A percentile compares a stretch with the other conserved stretches of the same genome.
phyloP scores from a whole-genome alignment of 2,113 vertebrate genomes.

The Crotalus horridus region DNA sequence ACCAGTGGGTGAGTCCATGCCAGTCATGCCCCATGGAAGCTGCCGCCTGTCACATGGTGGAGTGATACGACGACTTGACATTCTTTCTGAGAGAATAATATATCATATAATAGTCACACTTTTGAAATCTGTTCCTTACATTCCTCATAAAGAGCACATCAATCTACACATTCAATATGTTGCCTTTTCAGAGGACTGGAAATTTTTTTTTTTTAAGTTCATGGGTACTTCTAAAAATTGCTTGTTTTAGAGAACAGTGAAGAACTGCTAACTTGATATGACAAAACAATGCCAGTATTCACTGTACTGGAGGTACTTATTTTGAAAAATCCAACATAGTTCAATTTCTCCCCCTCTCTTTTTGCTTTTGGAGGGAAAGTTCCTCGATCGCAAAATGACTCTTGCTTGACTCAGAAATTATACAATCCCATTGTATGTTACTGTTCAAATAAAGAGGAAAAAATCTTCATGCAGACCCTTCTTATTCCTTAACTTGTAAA shows the following conservation, averaged over 20 bases:
- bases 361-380: not conserved
- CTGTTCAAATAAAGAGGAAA: not conserved
- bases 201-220: no score
- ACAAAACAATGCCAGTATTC: not conserved
- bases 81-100: slow-evolving; percentile 28
- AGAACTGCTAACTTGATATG: not conserved
- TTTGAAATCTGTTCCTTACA: not conserved
- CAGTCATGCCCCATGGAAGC: slow-evolving; percentile 57
- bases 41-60: slow-evolving; percentile 56
- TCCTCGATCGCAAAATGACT: not conserved
- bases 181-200: not conserved
- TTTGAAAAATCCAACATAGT: not conserved
- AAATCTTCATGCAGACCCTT: not conserved
- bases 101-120: slow-evolving; percentile 22
- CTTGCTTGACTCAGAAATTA: not conserved
- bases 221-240: not conserved
- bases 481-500: not conserved
- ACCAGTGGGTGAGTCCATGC: slow-evolving; percentile 53
- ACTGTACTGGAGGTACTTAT: not conserved
- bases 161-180: not conserved
- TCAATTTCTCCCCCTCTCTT: not conserved
- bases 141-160: not conserved
- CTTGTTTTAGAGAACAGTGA: not conserved
- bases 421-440: not conserved
- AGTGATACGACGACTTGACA: slow-evolving; percentile 61